These are phyloP conservation scores for Hylyphantes graminicola DNA, from an alignment of 1,140 invertebrate species.

Conservation along the genomic window DNA sequence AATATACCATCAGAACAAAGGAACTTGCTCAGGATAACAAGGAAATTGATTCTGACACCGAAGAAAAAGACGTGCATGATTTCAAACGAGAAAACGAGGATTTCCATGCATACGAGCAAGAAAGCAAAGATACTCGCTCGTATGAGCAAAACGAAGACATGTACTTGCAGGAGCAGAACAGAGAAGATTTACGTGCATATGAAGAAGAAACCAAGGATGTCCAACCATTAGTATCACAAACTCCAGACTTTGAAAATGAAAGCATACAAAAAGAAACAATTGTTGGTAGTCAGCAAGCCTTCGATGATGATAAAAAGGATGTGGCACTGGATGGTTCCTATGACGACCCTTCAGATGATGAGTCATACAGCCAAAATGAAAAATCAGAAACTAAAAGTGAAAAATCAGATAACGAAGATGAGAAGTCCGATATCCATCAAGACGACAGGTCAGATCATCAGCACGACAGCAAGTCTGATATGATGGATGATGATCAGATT, in stretches of 20 bases:
- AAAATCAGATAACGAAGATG: slow-evolving; percentile 37
- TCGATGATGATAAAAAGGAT: background rate
- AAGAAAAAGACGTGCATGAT: no score
- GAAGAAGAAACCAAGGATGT: background rate
- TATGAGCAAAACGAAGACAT: background rate
- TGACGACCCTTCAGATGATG: slow-evolving; percentile 40
- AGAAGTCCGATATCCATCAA: slow-evolving; percentile 36
- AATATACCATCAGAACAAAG: no score
- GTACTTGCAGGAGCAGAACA: background rate
- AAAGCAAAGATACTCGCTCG: no score
- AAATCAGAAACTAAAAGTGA: slow-evolving; percentile 50
- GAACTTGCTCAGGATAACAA: no score
- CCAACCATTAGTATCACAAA: background rate
- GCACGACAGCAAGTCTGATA: slow-evolving; percentile 33
- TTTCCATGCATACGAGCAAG: no score
- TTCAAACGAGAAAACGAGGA: no score
- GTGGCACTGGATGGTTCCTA: no score
- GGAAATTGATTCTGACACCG: no score
- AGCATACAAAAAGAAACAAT: background rate
- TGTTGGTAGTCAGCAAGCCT: background rate
- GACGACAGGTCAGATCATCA: slow-evolving; percentile 52
- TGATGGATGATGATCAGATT: slow-evolving; percentile 19
- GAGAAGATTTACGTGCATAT: background rate
- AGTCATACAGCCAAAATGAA: slow-evolving; percentile 46
- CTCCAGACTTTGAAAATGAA: background rate